Base-by-base conservation (phyloP, 2,797 vertebrate species). In the Philypnodon macrostomus region DNA sequence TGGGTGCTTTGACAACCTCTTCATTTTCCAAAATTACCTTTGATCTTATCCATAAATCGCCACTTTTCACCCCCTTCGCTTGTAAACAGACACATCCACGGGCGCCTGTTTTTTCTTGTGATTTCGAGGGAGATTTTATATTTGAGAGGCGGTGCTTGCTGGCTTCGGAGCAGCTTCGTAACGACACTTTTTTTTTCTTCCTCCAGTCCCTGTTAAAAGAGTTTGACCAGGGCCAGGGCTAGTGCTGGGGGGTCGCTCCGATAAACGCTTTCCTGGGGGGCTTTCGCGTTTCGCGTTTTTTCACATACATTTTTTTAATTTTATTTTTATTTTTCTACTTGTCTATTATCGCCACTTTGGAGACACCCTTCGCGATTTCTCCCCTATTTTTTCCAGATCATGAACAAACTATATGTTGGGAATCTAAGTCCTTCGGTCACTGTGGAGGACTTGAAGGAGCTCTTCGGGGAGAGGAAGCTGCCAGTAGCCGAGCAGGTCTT, bases 351-450 rank as follows among this genome's bases (percentile, higher is more conserved):
- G 75, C 49, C 69, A 45, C 61, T 63, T 46, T 50, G 68, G 75
- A 70, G 84, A 80, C 55, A 79, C 61, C 75, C 58, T 75, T 80
- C 63, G 63, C 85, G 81, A 84, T 81, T 80, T 63, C 54, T 17
- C 33, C 69, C 67, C n/a, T n/a, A n/a, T n/a, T n/a, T n/a, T n/a
- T 77, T 74, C 71, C 84, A 90, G 92, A 95, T 87, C 91, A 95
- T 95, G 93, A 93, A 93, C 92, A 93, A 93, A 92, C 94, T 96
- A 79, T 95, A 94, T 90, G 89, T 95, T 76, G 94, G 94, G 81
- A 95, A 95, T 91, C 90, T 96, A 88, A 94, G 93, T 91, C 91
- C 93, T 81, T 91, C 89, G 85, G 93, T 91, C 86, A 95, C 93
- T 59, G 93, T 91, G 86, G 93, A 93, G 83, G 94, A 96, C 88